phyloP scores from a whole-genome alignment of 64 coral and sea anemone species.

The Montipora sp. region DNA sequence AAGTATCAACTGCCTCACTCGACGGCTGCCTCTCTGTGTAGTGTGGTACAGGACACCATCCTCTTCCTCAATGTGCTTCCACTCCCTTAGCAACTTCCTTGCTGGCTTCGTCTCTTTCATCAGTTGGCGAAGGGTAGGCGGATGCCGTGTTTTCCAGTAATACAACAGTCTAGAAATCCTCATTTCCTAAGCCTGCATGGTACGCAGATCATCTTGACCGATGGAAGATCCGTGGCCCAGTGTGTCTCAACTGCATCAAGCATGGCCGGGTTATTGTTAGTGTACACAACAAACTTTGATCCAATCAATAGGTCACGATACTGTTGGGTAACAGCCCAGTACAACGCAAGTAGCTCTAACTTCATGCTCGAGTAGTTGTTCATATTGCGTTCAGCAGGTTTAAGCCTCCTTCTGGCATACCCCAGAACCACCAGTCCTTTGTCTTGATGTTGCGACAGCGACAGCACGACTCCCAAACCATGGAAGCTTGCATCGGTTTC shows the following conservation, averaged over 20 bases:
- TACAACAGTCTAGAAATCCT: no score
- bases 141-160: no score
- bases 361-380: constrained; percentile 6
- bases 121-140: no score
- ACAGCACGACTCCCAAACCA: constrained; percentile 28
- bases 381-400: constrained; percentile 44
- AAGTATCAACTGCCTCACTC: constrained; percentile 45
- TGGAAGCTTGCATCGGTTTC: neutral
- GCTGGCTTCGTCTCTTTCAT: no score
- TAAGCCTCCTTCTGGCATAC: constrained; percentile 56
- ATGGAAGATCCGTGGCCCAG: constrained; percentile 35
- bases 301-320: constrained; percentile 10
- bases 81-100: constrained; percentile 32
- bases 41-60: constrained; percentile 51
- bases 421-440: constrained; percentile 43
- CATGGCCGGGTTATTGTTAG: constrained; percentile 39
- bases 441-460: constrained; percentile 60
- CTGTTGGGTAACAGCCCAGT: neutral
- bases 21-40: neutral
- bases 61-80: constrained; percentile 43
- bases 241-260: constrained; percentile 36
- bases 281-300: constrained; percentile 27
- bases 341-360: constrained; percentile 16
- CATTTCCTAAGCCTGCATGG: neutral
- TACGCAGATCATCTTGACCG: no score